Evolutionary conservation across 1,140 invertebrate genomes (phyloP).

Genomic region (Calephelis virginiensis): DNA sequence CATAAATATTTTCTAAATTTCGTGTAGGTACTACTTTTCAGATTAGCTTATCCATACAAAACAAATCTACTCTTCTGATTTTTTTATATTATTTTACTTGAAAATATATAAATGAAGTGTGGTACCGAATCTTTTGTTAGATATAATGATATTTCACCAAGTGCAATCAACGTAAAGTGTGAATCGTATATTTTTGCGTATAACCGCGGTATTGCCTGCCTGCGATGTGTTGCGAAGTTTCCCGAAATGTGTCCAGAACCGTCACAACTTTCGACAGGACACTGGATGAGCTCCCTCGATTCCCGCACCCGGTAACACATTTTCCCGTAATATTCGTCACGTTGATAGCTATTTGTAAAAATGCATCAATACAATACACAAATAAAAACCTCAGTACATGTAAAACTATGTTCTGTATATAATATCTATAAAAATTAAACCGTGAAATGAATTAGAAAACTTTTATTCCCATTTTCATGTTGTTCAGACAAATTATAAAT

Average conservation of each 20-base stretch:
- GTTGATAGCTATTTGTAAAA: slow-evolving; percentile 60
- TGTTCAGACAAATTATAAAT: not conserved
- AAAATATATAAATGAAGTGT: too few relatives aligned
- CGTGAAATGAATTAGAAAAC: slow-evolving; percentile 5
- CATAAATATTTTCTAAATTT: too few relatives aligned
- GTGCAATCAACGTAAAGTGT: not conserved
- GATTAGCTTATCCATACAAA: too few relatives aligned
- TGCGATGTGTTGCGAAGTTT: slow-evolving; percentile 90
- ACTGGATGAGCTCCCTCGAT: slow-evolving; percentile 83
- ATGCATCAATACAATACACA: slow-evolving; percentile 31
- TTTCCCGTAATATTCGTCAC: slow-evolving; percentile 83
- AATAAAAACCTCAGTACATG: not conserved
- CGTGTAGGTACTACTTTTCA: too few relatives aligned
- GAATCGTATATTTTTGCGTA: slow-evolving; percentile 17
- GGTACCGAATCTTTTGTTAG: not conserved
- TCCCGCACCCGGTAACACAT: slow-evolving; percentile 82
- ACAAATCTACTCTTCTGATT: too few relatives aligned
- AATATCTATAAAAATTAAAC: slow-evolving; percentile 28
- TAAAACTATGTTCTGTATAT: too few relatives aligned
- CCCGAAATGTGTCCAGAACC: slow-evolving; percentile 92
- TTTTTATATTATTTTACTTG: too few relatives aligned
- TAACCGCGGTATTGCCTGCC: slow-evolving; percentile 69
- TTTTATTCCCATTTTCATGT: slow-evolving; percentile 1
- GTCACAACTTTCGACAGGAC: slow-evolving; percentile 94
- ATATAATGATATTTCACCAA: not conserved